Evolutionary conservation across 2,113 vertebrate species (phyloP), one percentile per base, ranked within the genome.

Genomic region (Cichladusa arquata): DNA sequence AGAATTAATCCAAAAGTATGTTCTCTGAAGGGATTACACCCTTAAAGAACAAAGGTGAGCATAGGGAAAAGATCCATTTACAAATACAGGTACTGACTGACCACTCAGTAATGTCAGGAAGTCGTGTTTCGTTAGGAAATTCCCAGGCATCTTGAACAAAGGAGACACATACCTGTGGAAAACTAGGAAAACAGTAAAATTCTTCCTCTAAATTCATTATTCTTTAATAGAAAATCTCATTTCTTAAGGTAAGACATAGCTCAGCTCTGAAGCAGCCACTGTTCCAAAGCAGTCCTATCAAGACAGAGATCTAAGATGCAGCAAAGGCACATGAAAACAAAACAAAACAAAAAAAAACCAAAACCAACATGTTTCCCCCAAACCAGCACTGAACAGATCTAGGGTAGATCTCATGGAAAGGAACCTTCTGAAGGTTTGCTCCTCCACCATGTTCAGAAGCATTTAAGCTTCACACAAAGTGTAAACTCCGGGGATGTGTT

Each of bases 71-170:
- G 34, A 29, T 44, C 20, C 33, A 5, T 33, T 42, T 6, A 14
- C 33, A 51, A 50, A 62, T 5, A 20, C 23, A 31, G 69, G 51
- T 47, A 78, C 31, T 12, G 47, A 42, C 2, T 62, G 85, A 42
- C 7, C 50, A 69, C 29, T 19, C 44, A 73, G 50, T 28, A 73
- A n/a, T 8, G 40, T 40, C 2, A 6, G 57, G 62, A 40, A 64
- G 10, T 8, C 0, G 0, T 2, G 10, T 15, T 67, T 12, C 13
- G 3, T 29, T 18, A 26, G 25, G 60, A 48, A 62, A 67, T 24
- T 66, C 70, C 42, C 36, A 36, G 40, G 40, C 5, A 70, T 19
- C 7, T 19, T 16, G 26, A 70, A 44, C 14, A 51, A 81, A 85
- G 19, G 42, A 62, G 60, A 91, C 31, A 48, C 3, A 11, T 1